phyloP scores from a whole-genome alignment of 23 tunicate genomes.

The Styela plicata region DNA sequence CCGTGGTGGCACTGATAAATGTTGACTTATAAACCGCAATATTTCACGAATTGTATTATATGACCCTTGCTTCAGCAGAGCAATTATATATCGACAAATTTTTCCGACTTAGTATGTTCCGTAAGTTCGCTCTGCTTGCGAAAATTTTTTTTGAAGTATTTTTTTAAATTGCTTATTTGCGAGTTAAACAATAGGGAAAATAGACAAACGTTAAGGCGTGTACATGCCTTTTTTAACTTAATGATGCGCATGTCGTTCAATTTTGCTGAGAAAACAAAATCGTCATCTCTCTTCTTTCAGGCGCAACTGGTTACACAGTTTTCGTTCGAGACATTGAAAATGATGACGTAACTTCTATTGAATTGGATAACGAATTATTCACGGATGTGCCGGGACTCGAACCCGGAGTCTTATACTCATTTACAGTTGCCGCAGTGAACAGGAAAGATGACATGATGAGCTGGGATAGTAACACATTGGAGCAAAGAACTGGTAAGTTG shows the following conservation, averaged over 20 bases:
- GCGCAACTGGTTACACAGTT: conserved; percentile 40
- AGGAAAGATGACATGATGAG: conserved; percentile 20
- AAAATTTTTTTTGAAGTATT: no score
- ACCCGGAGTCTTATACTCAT: conserved; percentile 54
- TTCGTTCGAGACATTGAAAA: neutral
- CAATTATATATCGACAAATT: no score
- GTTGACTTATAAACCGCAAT: no score
- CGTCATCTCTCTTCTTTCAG: no score
- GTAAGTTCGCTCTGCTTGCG: no score
- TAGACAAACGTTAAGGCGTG: neutral
- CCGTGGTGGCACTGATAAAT: no score
- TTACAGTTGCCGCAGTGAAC: conserved; percentile 23
- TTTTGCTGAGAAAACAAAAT: conserved; percentile 5
- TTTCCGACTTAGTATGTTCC: no score
- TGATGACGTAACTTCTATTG: conserved; percentile 1
- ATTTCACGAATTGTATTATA: no score
- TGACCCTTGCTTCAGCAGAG: no score
- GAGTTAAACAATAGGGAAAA: no score
- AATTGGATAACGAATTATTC: neutral
- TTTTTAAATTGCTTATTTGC: no score
- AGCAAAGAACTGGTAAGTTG: conserved; percentile 70
- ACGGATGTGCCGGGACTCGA: conserved; percentile 22
- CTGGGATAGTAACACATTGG: neutral
- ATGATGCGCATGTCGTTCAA: neutral
- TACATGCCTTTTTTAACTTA: neutral